Percentiles rank a stretch among this genome's conserved stretches.
phyloP scores from a whole-genome alignment of 2,113 vertebrate genomes.

The Ophthalmolycus amberensis region DNA sequence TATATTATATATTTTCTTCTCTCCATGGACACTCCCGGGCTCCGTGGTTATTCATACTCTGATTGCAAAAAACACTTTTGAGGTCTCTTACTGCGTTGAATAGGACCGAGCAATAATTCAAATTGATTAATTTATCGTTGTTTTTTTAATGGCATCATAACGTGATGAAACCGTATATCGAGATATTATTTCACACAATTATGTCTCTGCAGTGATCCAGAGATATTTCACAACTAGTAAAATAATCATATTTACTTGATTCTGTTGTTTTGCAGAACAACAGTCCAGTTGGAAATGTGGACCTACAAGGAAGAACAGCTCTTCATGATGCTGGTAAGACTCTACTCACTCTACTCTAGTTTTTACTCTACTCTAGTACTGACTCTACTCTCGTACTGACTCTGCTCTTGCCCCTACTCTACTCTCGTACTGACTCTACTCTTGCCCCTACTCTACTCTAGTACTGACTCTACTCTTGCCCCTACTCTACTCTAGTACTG shows the following conservation, averaged over 20 bases:
- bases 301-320: conserved; percentile 93
- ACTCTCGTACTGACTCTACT: neutral
- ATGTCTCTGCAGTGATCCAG: neutral
- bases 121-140: no score
- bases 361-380: neutral
- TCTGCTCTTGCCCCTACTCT: neutral
- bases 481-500: neutral
- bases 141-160: no score
- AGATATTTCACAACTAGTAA: neutral
- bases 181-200: neutral
- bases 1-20: no score
- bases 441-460: neutral
- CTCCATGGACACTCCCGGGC: no score
- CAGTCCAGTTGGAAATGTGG: conserved; percentile 93
- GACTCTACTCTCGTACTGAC: neutral
- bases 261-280: conserved; percentile 87
- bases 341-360: neutral
- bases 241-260: neutral
- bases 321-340: conserved; percentile 94
- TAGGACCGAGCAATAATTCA: no score
- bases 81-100: neutral
- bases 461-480: neutral
- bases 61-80: neutral
- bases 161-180: no score
- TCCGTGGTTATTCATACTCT: no score